Conservation (phyloP, 2,888 invertebrate species). For the Timandra comae region DNA sequence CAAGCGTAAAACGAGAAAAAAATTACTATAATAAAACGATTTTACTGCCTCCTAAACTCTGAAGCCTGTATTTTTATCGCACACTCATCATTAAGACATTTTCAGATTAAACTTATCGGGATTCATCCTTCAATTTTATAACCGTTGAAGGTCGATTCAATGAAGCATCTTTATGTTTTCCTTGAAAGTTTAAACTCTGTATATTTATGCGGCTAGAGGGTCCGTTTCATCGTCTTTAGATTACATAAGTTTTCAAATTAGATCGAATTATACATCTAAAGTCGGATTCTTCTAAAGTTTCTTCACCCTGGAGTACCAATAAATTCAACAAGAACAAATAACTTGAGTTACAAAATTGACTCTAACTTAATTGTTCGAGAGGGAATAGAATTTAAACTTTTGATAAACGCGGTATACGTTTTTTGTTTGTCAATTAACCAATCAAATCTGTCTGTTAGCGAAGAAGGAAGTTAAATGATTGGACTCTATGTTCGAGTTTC, state of each 20-base stretch:
- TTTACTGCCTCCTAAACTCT: no score
- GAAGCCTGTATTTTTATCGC: no score
- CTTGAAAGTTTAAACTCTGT: conserved; percentile 12
- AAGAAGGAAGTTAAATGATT: not conserved
- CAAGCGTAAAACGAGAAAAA: no score
- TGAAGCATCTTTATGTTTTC: conserved; percentile 4
- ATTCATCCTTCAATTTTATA: no score
- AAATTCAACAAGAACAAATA: conserved; percentile 64
- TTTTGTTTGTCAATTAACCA: conserved; percentile 32
- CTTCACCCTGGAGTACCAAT: conserved; percentile 46
- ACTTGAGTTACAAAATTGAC: conserved; percentile 55
- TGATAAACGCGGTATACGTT: conserved; percentile 32
- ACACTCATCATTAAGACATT: no score
- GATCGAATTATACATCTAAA: conserved; percentile 50
- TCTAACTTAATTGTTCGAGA: conserved; percentile 50
- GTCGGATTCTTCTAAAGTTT: conserved; percentile 53
- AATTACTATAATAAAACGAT: no score
- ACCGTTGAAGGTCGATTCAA: conserved; percentile 1
- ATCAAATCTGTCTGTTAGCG: conserved; percentile 1
- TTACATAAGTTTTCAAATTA: conserved; percentile 50
- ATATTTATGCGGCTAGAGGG: conserved; percentile 23
- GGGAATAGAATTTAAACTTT: conserved; percentile 46
- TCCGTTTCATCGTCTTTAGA: conserved; percentile 31
- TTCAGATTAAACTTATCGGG: no score
- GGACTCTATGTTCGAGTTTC: no score